phyloP scores from a whole-genome alignment of 1,140 invertebrate genomes.

The Tigriopus japonicus region DNA sequence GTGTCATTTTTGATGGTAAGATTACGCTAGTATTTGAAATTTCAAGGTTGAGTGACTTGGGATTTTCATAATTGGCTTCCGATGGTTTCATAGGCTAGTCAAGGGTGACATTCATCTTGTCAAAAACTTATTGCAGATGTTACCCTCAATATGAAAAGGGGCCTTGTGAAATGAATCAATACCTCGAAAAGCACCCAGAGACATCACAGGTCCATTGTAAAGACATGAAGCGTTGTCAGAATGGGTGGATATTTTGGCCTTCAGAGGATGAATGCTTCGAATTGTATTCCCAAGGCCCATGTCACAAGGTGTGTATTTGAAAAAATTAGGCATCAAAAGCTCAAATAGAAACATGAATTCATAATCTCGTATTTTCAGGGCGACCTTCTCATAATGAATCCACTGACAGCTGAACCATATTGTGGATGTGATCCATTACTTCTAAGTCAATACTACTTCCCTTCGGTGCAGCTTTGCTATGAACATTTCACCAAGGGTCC shows the following conservation, averaged over 20 bases:
- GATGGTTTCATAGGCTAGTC: no score
- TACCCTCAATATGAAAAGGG: conserved; percentile 1
- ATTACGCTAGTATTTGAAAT: no score
- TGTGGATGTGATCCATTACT: conserved; percentile 6
- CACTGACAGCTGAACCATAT: conserved; percentile 16
- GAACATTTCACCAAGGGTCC: conserved; percentile 18
- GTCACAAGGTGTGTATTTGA: no score
- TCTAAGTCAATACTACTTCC: conserved; percentile 7
- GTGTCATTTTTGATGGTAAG: no score
- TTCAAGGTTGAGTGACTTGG: no score
- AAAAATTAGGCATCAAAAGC: no score
- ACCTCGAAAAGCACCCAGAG: conserved; percentile 5
- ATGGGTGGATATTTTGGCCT: conserved; percentile 19
- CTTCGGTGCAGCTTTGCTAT: conserved; percentile 14
- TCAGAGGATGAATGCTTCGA: conserved; percentile 15
- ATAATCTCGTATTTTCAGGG: conserved; percentile 16
- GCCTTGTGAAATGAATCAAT: conserved; percentile 1
- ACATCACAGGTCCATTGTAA: conserved; percentile 5
- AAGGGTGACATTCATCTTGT: no score
- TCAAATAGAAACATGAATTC: no score
- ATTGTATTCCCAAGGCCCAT: conserved; percentile 18
- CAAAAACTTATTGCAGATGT: background rate
- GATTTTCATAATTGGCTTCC: no score
- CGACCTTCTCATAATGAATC: conserved; percentile 18
- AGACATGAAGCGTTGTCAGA: conserved; percentile 12